Base-by-base conservation (phyloP, 2,113 vertebrate genomes). In the Silurus asotus region DNA sequence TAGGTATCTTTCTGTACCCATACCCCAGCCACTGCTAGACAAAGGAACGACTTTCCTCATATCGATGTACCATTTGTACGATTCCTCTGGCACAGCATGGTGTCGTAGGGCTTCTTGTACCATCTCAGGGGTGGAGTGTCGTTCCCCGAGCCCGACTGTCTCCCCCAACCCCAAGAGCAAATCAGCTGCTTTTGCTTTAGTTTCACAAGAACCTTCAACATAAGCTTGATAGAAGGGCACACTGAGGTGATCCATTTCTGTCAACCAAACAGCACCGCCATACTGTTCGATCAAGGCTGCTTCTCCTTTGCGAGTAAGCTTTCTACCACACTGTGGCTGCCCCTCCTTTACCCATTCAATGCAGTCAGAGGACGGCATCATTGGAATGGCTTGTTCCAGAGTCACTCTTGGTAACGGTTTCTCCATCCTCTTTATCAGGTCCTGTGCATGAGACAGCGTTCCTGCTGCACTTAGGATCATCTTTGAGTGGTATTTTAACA, bases 181-280 rank as follows among this genome's bases (percentile, higher is more conserved):
- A 85, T 96, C 95, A 13, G 93, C 93, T 59, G 95, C 94, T 88
- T 95, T 96, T 78, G 94, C 94, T 89, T 96, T 96, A 72, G 56
- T n/a, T 20, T 55, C 82, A 4, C 87, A 92, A 17, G 91, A 94
- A 23, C 93, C 91, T 70, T 94, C 92, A 28, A 94, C 92, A 48
- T 96, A 95, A 0, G 95, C 94, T 87, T 96, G 95, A 83, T 96
- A 96, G 91, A 96, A 96, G 6, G 95, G 93, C 80, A 96, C 95
- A 3, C 91, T 92, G 1, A 96, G 91, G 85, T 96, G 95, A 83
- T 96, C 94, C 95, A 96, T 95, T 88, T 96, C 94, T 1, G 94
- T 95, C 77, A 96, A 86, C 95, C 95, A 96, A 84, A 96, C 93
- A 10, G 92, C 93, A 2, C 94, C 93, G 13, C 93, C 93, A 67